Evolutionary conservation across 2,888 invertebrate genomes (phyloP).

Genomic region (Nomada ruficornis): DNA sequence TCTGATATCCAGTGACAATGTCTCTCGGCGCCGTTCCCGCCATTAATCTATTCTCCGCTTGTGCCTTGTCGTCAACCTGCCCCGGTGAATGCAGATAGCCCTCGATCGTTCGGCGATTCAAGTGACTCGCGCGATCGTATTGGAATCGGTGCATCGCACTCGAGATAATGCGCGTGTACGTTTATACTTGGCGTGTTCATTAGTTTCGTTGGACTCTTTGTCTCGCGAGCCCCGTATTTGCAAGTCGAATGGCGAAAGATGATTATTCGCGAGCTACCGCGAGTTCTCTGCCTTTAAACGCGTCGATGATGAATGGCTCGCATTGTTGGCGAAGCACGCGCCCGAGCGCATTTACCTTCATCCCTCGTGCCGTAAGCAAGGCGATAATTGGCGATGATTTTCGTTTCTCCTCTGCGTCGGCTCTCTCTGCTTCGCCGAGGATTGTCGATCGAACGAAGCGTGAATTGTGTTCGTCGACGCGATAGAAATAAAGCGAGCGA

Average conservation of each 20-base stretch:
- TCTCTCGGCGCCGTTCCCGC: slow-evolving; percentile 55
- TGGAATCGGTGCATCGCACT: slow-evolving; percentile 53
- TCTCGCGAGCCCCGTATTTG: slow-evolving; percentile 21
- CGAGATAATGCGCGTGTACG: slow-evolving; percentile 20
- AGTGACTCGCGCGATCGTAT: slow-evolving; percentile 48
- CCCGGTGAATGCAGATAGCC: slow-evolving; percentile 57
- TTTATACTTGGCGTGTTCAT: slow-evolving; percentile 3
- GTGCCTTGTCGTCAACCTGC: slow-evolving; percentile 55
- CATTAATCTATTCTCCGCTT: slow-evolving; percentile 67
- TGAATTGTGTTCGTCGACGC: not conserved
- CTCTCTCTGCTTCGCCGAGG: no score
- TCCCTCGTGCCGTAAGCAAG: no score
- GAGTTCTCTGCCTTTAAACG: not conserved
- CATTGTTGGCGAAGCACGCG: no score
- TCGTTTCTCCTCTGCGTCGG: no score
- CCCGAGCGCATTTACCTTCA: no score
- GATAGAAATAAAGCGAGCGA: not conserved
- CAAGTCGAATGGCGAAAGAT: slow-evolving; percentile 32
- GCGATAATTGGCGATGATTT: no score
- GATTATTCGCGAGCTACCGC: slow-evolving; percentile 6
- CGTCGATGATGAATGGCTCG: no score
- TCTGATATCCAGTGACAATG: slow-evolving; percentile 70
- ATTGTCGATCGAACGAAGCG: no score
- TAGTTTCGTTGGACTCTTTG: slow-evolving; percentile 35
- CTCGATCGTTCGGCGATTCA: slow-evolving; percentile 57